Evolutionary conservation across 2,888 invertebrate species (phyloP), one percentile per base, ranked within the genome.

Genomic region (Ligdia adustata): DNA sequence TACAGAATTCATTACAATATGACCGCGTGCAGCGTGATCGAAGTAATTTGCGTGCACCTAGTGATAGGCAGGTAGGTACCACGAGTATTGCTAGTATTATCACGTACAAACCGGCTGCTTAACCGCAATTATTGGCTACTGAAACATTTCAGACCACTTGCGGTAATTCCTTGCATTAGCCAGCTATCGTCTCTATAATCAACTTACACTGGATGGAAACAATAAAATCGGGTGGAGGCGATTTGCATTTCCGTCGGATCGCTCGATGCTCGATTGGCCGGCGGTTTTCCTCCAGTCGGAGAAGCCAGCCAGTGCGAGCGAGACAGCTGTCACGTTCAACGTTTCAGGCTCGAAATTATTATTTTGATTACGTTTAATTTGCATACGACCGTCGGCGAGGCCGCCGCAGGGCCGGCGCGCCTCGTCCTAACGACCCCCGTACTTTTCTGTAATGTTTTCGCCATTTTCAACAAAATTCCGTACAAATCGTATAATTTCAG

Each of bases 281-380:
- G 64, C 69, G 76, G 69, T 69, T 71, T 78, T 79, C 64, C 75
- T 75, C 80, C 68, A 44, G 49, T 72, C 55, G 59, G 56, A 60
- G 46, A 48, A 49, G 41, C 20, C 60, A 52, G 42, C 60, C 62
- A 52, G 82, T 59, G 53, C 66, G 85, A 82, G 70, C 48, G 81
- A 81, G 83, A 80, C 66, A 68, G 58, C 31, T 42, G 57, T 52
- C 70, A 67, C 62, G 69, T 64, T 59, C 60, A 44, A 54, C 59
- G 65, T 75, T 75, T 69, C 72, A 69, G 70, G 67, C 69, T 75
- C 71, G 65, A 82, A 88, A 89, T 89, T 81, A 87, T 89, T 90
- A 88, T 89, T 90, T 90, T 90, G 90, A 90, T 90, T 90, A 84
- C 83, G 76, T 85, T 89, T 88, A 89, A 90, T 90, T 90, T 90